These are phyloP conservation scores for Microcebus murinus DNA, from an alignment of 2,113 vertebrate species.

Conservation along the genomic window DNA sequence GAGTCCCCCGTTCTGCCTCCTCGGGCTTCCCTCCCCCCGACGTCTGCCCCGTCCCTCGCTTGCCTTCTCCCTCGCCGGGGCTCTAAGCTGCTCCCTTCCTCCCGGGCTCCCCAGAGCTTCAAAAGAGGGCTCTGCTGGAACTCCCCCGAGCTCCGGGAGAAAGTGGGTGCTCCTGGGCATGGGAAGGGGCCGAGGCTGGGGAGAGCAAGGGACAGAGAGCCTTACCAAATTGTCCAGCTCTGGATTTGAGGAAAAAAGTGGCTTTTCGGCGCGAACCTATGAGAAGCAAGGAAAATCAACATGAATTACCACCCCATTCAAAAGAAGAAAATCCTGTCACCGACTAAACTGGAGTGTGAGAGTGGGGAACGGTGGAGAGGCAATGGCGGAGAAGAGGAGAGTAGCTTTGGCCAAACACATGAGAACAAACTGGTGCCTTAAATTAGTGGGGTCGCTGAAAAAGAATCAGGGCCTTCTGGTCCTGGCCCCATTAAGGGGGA, in stretches of 20 bases:
- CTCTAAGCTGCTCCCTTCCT: neutral
- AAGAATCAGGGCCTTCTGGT: conserved; percentile 3
- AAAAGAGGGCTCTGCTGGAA: neutral
- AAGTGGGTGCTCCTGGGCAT: neutral
- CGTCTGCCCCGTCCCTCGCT: neutral
- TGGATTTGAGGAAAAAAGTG: conserved; percentile 99
- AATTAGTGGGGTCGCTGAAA: neutral
- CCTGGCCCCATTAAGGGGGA: neutral
- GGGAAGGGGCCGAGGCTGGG: neutral
- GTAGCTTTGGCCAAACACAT: neutral
- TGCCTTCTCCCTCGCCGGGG: neutral
- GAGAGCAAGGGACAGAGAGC: conserved; percentile 15
- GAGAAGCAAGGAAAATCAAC: conserved; percentile 66
- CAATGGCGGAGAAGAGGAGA: neutral
- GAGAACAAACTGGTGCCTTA: neutral
- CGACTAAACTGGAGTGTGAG: neutral
- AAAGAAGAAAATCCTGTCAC: neutral
- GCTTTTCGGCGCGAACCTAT: conserved; percentile 98
- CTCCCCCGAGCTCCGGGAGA: neutral
- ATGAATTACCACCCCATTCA: conserved; percentile 47
- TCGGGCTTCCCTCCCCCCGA: neutral
- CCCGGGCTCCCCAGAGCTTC: neutral
- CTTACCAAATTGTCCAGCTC: conserved; percentile 99
- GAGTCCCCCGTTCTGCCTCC: neutral
- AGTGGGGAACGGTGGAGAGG: neutral